A percentile compares a stretch with the other conserved stretches of the same genome.
Evolutionary conservation across 2,888 invertebrate genomes (phyloP).

Genomic region (Perizoma flavofasciatum): DNA sequence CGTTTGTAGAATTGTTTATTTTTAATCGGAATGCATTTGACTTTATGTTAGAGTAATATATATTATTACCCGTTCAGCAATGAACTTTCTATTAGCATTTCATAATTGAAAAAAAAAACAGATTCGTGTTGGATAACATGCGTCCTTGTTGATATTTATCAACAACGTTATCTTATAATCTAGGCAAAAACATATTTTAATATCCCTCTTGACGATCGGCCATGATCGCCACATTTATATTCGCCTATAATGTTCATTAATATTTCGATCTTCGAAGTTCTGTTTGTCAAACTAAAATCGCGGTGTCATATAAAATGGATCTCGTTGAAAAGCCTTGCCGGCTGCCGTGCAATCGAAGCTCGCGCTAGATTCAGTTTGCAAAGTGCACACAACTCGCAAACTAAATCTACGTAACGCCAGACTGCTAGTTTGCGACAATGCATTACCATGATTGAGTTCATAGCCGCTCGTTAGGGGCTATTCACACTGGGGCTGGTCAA

Average conservation of each 20-base stretch:
- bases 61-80: too few relatives aligned
- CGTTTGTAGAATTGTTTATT: conserved; percentile 9
- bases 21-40: too few relatives aligned
- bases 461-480: conserved; percentile 28
- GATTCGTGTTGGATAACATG: too few relatives aligned
- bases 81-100: too few relatives aligned
- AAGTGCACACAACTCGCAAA: conserved; percentile 31
- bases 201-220: too few relatives aligned
- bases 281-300: not conserved
- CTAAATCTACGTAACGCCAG: conserved; percentile 30
- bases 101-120: too few relatives aligned
- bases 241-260: too few relatives aligned
- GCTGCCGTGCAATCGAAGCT: not conserved
- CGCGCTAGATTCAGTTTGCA: conserved; percentile 21
- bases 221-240: too few relatives aligned
- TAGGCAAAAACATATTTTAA: too few relatives aligned
- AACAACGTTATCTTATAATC: too few relatives aligned
- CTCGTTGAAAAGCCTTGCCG: not conserved
- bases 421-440: conserved; percentile 40
- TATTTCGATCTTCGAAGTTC: not conserved
- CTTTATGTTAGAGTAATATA: too few relatives aligned
- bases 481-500: conserved; percentile 28
- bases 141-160: too few relatives aligned
- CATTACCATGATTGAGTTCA: conserved; percentile 42
- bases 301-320: conserved; percentile 11